A percentile compares a stretch with the other conserved stretches of the same genome.
These are phyloP conservation scores for Hafferia zeledoni DNA, from an alignment of 2,797 vertebrate species.

Conservation along the genomic window DNA sequence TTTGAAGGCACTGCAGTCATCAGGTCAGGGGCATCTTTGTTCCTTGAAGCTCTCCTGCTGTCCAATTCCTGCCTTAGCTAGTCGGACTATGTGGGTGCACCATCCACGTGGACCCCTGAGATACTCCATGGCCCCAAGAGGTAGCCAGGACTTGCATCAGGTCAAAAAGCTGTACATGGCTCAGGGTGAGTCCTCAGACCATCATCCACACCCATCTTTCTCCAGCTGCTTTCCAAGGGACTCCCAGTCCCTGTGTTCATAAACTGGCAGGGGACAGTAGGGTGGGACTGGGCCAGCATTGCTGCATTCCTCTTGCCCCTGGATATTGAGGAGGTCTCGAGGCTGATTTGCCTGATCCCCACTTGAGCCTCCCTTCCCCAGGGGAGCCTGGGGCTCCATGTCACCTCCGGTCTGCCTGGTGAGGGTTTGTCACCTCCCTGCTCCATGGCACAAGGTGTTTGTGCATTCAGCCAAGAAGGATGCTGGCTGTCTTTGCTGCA, in stretches of 20 bases:
- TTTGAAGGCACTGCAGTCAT: background rate
- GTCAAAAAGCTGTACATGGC: background rate
- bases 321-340: background rate
- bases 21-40: background rate
- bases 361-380: background rate
- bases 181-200: background rate
- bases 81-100: background rate
- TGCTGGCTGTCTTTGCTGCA: background rate
- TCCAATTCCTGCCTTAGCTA: background rate
- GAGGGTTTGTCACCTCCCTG: background rate
- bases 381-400: fast-evolving
- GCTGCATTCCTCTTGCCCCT: background rate
- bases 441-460: fast-evolving
- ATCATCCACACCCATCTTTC: background rate
- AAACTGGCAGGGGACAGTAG: background rate
- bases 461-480: background rate
- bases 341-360: background rate
- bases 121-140: fast-evolving
- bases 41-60: background rate
- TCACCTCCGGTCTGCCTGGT: fast-evolving
- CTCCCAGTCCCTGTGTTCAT: fast-evolving
- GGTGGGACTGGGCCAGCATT: fast-evolving
- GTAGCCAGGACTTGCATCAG: background rate
- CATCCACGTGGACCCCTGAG: fast-evolving
- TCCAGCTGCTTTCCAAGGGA: background rate